These are phyloP conservation scores for Palythoa heliodiscus DNA, from an alignment of 92 coral and sea anemone species.

Conservation along the genomic window DNA sequence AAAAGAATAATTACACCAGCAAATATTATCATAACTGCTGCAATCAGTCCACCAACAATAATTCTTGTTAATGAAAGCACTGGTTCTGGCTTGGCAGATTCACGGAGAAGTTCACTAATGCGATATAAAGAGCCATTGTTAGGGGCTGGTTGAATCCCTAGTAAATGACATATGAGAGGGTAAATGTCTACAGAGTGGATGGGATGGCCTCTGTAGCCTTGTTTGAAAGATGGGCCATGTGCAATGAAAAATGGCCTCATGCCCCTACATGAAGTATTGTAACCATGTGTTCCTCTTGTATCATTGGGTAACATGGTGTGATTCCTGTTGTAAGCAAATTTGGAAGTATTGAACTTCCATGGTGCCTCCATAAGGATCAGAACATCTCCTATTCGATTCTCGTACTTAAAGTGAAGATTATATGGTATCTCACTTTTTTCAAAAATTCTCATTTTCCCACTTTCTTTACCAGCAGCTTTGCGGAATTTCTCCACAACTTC, in stretches of 20 bases:
- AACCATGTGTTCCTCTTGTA: constrained; percentile 65
- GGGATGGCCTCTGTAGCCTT: constrained; percentile 59
- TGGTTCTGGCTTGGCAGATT: background rate
- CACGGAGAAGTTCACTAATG: constrained; percentile 49
- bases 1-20: background rate
- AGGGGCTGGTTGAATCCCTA: constrained; percentile 75
- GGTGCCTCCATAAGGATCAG: constrained; percentile 55
- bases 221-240: constrained; percentile 85
- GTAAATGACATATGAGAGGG: constrained; percentile 75
- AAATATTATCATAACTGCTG: background rate
- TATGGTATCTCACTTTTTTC: constrained; percentile 67
- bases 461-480: constrained; percentile 20
- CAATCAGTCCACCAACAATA: background rate
- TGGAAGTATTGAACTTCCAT: constrained; percentile 42
- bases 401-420: constrained; percentile 53
- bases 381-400: constrained; percentile 65
- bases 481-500: constrained; percentile 49
- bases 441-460: constrained; percentile 50
- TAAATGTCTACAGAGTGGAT: constrained; percentile 75
- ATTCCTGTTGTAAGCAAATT: background rate
- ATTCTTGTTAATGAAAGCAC: background rate
- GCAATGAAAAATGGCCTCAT: constrained; percentile 94
- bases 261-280: constrained; percentile 45
- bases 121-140: constrained; percentile 79
- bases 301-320: constrained; percentile 1